Evolutionary conservation across 2,888 invertebrate species (phyloP).

Genomic region (Podabrus alpinus): DNA sequence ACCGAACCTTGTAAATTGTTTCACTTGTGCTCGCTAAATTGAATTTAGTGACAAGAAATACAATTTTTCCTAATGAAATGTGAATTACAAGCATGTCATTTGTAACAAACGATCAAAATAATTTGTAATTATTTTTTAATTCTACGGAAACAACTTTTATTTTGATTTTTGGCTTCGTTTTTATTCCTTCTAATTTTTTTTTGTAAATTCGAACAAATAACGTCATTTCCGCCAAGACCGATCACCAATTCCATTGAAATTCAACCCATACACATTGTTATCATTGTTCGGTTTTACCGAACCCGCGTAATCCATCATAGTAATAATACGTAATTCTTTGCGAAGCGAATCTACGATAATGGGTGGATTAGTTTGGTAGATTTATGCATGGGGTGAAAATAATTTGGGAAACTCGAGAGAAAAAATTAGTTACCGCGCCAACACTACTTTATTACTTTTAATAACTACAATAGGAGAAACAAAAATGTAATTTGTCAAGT

Average conservation of each 20-base stretch:
- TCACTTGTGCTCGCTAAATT: conserved; percentile 2
- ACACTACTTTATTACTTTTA: background rate
- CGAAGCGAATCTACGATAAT: conserved; percentile 36
- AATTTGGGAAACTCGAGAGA: background rate
- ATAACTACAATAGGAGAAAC: background rate
- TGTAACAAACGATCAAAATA: conserved; percentile 3
- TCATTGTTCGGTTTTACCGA: conserved; percentile 37
- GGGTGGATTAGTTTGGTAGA: conserved; percentile 28
- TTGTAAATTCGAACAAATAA: conserved; percentile 28
- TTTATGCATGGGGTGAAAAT: conserved; percentile 1
- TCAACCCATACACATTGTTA: conserved; percentile 43
- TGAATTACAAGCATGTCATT: background rate
- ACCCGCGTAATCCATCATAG: conserved; percentile 49
- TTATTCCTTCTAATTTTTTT: background rate
- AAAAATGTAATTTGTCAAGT: conserved; percentile 28
- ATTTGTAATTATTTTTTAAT: background rate
- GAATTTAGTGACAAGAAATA: conserved; percentile 1
- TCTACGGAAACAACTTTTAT: background rate
- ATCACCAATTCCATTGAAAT: conserved; percentile 49
- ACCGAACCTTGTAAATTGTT: conserved; percentile 5
- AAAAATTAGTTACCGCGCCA: background rate
- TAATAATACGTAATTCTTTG: conserved; percentile 45
- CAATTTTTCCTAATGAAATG: conserved; percentile 5
- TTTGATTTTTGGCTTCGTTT: background rate
- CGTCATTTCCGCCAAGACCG: conserved; percentile 49